These are phyloP conservation scores for Rhinichthys klamathensis DNA, from an alignment of 2,113 vertebrate species.

Conservation along the genomic window DNA sequence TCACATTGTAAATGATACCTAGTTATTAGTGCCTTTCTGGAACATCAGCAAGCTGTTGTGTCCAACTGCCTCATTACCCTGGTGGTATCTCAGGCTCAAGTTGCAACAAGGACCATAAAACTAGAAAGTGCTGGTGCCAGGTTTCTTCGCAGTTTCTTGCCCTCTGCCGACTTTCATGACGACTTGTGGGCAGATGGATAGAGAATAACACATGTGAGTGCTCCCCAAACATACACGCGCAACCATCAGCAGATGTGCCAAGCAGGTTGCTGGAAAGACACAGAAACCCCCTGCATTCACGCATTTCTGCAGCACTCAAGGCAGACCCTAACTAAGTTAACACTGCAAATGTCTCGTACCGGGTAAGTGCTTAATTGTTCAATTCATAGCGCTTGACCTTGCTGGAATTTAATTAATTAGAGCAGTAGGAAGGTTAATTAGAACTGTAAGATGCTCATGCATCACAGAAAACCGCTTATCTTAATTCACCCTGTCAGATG, in stretches of 20 bases:
- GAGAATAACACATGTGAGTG: constrained; percentile 63
- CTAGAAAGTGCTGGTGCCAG: constrained; percentile 56
- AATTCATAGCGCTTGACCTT: constrained; percentile 79
- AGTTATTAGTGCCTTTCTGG: constrained; percentile 63
- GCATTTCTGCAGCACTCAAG: constrained; percentile 9
- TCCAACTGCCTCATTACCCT: constrained; percentile 72
- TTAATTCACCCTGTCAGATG: constrained; percentile 74
- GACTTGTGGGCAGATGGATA: constrained; percentile 62
- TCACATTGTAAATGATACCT: constrained; percentile 73
- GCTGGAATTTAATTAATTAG: constrained; percentile 80
- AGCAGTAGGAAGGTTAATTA: constrained; percentile 81
- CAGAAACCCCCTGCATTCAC: background rate
- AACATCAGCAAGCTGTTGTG: constrained; percentile 74
- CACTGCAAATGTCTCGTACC: constrained; percentile 54
- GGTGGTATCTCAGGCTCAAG: constrained; percentile 39
- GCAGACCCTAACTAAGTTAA: constrained; percentile 50
- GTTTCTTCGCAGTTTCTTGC: constrained; percentile 62
- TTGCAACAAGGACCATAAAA: constrained; percentile 47
- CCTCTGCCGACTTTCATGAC: constrained; percentile 54
- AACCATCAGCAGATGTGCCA: constrained; percentile 43
- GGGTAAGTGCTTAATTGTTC: constrained; percentile 71
- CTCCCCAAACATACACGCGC: constrained; percentile 2
- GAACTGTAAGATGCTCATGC: constrained; percentile 77
- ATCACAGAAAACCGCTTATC: constrained; percentile 75
- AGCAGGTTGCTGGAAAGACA: background rate